Conservation (phyloP, 1,140 invertebrate species). For the Anastrepha ludens region DNA sequence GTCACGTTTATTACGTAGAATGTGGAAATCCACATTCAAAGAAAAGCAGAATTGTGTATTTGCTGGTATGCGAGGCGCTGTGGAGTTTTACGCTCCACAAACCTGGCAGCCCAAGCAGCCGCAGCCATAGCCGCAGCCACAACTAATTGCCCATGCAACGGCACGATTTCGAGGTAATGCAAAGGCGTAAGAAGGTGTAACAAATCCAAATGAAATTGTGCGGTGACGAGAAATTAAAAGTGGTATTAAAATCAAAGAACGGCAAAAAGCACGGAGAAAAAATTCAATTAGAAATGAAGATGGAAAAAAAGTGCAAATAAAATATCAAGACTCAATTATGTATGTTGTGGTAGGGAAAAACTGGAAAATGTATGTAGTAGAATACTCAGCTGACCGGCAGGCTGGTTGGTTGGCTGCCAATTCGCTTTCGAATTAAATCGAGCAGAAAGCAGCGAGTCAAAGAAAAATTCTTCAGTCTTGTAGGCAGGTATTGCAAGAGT, state of each 20-base stretch:
- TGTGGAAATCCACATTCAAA: slow-evolving; percentile 17
- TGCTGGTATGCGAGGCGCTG: not conserved
- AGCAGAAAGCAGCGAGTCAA: slow-evolving; percentile 27
- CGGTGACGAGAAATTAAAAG: slow-evolving; percentile 51
- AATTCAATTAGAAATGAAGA: slow-evolving; percentile 26
- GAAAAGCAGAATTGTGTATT: not conserved
- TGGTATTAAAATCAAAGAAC: slow-evolving; percentile 11
- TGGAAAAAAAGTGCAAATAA: slow-evolving; percentile 14
- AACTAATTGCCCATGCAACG: slow-evolving; percentile 39
- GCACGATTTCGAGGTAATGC: not conserved
- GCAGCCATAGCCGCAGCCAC: not conserved
- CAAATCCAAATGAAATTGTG: slow-evolving; percentile 44
- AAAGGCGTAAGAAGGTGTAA: not conserved
- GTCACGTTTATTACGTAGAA: slow-evolving; percentile 51
- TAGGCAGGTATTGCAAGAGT: not conserved
- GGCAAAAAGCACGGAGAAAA: not conserved
- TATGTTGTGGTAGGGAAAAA: not conserved
- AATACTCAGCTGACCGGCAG: not conserved
- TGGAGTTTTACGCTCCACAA: slow-evolving; percentile 5
- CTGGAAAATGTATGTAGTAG: not conserved
- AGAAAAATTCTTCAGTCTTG: not conserved
- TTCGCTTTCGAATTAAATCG: slow-evolving; percentile 41
- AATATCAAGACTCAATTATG: not conserved
- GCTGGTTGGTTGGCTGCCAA: not conserved
- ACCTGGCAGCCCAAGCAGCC: not conserved